phyloP scores from a whole-genome alignment of 2,888 invertebrate genomes.

The Zygothrica quintamaculata region DNA sequence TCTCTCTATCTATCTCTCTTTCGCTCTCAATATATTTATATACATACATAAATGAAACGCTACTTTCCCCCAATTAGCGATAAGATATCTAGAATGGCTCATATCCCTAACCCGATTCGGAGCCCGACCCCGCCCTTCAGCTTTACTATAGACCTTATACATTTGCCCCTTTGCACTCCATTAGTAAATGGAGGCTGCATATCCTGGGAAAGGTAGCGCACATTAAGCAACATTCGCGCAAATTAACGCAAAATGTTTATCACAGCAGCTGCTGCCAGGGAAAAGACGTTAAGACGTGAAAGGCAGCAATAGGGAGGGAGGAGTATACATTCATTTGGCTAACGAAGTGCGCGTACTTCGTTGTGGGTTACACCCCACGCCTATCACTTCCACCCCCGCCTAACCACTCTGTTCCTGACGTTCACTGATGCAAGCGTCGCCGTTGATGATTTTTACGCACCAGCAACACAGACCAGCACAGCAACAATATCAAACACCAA shows the following conservation, averaged over 20 bases:
- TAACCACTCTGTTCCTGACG: conserved; percentile 6
- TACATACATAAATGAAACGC: conserved; percentile 46
- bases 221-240: conserved; percentile 75
- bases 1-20: too few relatives aligned
- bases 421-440: conserved; percentile 67
- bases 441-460: conserved; percentile 79
- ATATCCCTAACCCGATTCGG: not conserved
- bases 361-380: conserved; percentile 72
- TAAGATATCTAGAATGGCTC: conserved; percentile 61
- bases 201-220: conserved; percentile 42
- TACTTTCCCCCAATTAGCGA: conserved; percentile 76
- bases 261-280: conserved; percentile 29
- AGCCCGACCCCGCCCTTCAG: not conserved
- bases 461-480: conserved; percentile 20
- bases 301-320: too few relatives aligned
- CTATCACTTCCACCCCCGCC: conserved; percentile 34
- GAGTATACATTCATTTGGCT: conserved; percentile 38
- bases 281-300: too few relatives aligned
- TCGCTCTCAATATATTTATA: too few relatives aligned
- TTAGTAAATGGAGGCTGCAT: not conserved
- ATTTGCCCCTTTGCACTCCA: not conserved
- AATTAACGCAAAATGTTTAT: conserved; percentile 74
- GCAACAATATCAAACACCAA: conserved; percentile 1
- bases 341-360: conserved; percentile 74
- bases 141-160: too few relatives aligned